Evolutionary conservation across 2,113 vertebrate genomes (phyloP).

Genomic region (Apaloderma vittatum): DNA sequence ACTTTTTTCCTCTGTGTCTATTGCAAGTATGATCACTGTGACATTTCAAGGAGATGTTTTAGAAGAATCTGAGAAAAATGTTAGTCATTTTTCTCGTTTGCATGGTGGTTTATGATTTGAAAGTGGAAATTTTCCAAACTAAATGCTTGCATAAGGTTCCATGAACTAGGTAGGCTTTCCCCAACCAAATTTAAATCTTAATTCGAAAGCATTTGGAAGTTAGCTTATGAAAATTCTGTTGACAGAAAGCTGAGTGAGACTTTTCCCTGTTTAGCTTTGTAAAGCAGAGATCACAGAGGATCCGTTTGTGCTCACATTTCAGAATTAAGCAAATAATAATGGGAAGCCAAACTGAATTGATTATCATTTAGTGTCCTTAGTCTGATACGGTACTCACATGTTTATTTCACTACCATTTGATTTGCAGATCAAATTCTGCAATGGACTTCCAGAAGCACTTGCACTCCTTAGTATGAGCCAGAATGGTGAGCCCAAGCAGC

Average conservation of each 20-base stretch:
- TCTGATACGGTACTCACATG: background rate
- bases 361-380: background rate
- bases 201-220: background rate
- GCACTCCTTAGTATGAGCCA: background rate
- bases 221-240: background rate
- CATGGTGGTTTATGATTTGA: background rate
- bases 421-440: background rate
- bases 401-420: background rate
- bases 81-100: background rate
- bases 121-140: background rate
- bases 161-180: background rate
- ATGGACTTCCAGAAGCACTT: background rate
- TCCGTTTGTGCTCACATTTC: background rate
- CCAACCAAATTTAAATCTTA: background rate
- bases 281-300: background rate
- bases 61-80: background rate
- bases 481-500: background rate
- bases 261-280: background rate
- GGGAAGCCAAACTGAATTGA: background rate
- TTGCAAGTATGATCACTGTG: background rate
- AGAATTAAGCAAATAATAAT: conserved; percentile 39
- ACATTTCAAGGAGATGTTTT: background rate
- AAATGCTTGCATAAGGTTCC: background rate
- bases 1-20: background rate
- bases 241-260: background rate